Conservation (phyloP, 1,140 invertebrate genomes). For the Leptoteleia sp. region DNA sequence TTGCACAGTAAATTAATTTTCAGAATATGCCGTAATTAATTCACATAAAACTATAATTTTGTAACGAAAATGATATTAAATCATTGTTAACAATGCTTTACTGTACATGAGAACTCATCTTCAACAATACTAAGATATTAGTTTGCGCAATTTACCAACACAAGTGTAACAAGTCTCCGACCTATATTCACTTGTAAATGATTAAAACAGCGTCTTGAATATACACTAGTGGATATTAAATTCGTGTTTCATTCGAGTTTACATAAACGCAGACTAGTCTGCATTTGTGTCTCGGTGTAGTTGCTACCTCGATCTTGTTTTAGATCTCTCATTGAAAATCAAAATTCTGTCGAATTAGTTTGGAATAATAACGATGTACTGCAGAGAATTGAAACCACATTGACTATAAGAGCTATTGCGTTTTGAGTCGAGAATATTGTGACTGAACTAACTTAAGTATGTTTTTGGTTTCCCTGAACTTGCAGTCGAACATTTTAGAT, state of each 20-base stretch:
- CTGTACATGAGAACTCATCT: too few relatives aligned
- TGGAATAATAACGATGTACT: conserved; percentile 46
- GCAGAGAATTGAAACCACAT: conserved; percentile 21
- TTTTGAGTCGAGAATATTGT: conserved; percentile 56
- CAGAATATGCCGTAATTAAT: too few relatives aligned
- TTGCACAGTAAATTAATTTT: too few relatives aligned
- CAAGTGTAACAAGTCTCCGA: neutral
- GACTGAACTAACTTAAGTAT: conserved; percentile 51
- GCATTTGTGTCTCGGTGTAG: conserved; percentile 39
- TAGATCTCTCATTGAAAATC: conserved; percentile 66
- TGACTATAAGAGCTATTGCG: conserved; percentile 47
- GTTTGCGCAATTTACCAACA: too few relatives aligned
- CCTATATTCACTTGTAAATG: neutral
- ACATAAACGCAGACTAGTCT: conserved; percentile 42
- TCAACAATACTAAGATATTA: too few relatives aligned
- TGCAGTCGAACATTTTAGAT: conserved; percentile 65
- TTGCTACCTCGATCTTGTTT: conserved; percentile 43
- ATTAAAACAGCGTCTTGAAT: conserved; percentile 35
- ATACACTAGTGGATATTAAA: conserved; percentile 19
- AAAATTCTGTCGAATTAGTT: conserved; percentile 68
- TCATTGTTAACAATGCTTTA: too few relatives aligned
- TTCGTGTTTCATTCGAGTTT: conserved; percentile 36
- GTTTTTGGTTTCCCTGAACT: conserved; percentile 62
- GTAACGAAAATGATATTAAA: too few relatives aligned
- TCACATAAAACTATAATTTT: too few relatives aligned